Evolutionary conservation across 2,888 invertebrate genomes (phyloP).

Genomic region (Zhuqinia jingwanae): DNA sequence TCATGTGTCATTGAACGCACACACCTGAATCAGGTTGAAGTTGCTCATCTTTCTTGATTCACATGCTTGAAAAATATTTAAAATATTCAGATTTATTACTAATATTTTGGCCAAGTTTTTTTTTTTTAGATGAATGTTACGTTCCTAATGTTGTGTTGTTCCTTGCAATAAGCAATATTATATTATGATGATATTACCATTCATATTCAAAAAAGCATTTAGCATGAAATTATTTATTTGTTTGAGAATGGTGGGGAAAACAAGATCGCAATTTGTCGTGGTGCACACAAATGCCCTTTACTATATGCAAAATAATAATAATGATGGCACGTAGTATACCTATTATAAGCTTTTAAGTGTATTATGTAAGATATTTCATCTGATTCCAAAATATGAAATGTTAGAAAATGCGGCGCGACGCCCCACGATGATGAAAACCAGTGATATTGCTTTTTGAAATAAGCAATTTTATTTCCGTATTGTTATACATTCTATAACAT

Average conservation of each 20-base stretch:
- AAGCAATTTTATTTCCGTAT: slow-evolving; percentile 58
- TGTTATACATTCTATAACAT: too few relatives aligned
- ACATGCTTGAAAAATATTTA: too few relatives aligned
- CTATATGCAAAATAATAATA: neutral
- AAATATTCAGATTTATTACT: too few relatives aligned
- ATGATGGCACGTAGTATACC: too few relatives aligned
- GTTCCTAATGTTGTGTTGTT: neutral
- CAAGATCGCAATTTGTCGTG: slow-evolving; percentile 45
- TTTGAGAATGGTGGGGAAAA: slow-evolving; percentile 7
- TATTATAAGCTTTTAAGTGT: too few relatives aligned
- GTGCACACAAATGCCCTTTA: slow-evolving; percentile 6
- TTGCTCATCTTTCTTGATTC: neutral
- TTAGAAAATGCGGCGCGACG: slow-evolving; percentile 55
- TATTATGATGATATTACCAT: neutral
- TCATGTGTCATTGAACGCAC: slow-evolving; percentile 65
- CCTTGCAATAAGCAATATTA: too few relatives aligned
- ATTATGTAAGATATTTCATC: slow-evolving; percentile 49
- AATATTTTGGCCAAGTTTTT: too few relatives aligned
- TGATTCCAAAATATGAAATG: slow-evolving; percentile 51
- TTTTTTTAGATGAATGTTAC: too few relatives aligned
- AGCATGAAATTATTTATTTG: neutral
- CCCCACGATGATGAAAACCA: slow-evolving; percentile 30
- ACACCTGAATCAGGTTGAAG: neutral
- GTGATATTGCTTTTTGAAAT: slow-evolving; percentile 25
- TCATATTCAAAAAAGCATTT: neutral